Base-by-base conservation (phyloP, 2,888 invertebrate species). In the Lycocerus yunnanus region DNA sequence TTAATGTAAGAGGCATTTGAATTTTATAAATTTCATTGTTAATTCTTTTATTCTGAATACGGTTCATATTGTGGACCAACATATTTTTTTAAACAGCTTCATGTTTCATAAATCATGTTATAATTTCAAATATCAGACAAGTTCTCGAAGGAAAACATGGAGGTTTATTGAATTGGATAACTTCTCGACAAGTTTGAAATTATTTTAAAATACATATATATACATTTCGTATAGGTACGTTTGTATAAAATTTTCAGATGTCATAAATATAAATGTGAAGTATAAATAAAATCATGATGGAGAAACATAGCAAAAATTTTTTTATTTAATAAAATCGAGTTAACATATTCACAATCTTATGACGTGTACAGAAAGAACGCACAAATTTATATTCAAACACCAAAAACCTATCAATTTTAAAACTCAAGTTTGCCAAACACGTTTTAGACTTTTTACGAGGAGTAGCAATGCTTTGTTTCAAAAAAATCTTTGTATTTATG, bases 401-500 rank as follows among this genome's bases (percentile, higher is more conserved):
- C 18, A 18, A 63, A 63, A 63, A 63, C 16, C 61, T 63, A 63
- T 63, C 61, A 63, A 63, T 63, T 63, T 63, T 18, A 63, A 43
- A 63, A 63, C 61, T 63, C 61, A 9, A 16, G 63, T 58, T 70
- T 70, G 43, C 65, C 8, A 15, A 18, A 70, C 69, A 65, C 69
- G 69, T 70, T 63, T 65, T 20, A 43, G 20, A 58, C 58, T 63
- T 70, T 63, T 70, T 70, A 70, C 69, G 69, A 61, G 58, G n/a
- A n/a, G n/a, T 61, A 61, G 21, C 59, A 61, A 21, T 18, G 63
- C 63, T 43, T 61, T 70, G 69, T 65, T 61, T 60, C 68, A 15
- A 70, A 70, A 18, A 70, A 70, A 70, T 70, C 65, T 70, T 65
- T 65, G 63, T 20, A 15, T 61, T n/a, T 18, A n/a, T 63, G n/a